Base-by-base conservation (phyloP, 2,888 invertebrate genomes). In the Microplitis manilae region DNA sequence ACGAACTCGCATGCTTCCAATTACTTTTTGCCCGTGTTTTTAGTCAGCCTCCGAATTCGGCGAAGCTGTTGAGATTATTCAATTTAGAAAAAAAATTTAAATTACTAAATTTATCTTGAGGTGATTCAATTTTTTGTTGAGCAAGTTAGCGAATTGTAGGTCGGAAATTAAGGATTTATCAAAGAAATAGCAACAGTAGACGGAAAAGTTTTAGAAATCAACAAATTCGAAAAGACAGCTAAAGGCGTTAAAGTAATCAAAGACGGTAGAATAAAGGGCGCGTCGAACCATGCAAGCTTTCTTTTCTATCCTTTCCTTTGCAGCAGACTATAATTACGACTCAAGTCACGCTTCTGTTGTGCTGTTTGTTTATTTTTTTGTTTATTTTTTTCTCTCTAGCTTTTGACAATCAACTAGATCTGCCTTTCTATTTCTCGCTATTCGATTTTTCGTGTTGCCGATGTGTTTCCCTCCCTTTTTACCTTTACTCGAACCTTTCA, bases 201-300 rank as follows among this genome's bases (percentile, higher is more conserved):
- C 50, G 13, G 50, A 13, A 50, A 50, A 50, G 4, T 50, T 50
- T 50, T 13, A 50, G 50, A 50, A 50, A 50, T 50, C 50, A 50
- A 50, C 50, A 50, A 50, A 50, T 50, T 50, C 50, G 50, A 7
- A 50, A 8, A 50, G 50, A 50, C 50, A 13, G 50, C 50, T 50
- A 50, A 50, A 50, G 50, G 50, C 50, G 50, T 50, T 20, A 62
- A 62, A 62, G 62, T 20, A 17, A 62, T 62, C 15, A 17, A 62
- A 62, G 20, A 62, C 20, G 62, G 15, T 5, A 20, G 20, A 62
- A 62, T 62, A 62, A 62, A 62, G n/a, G 62, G 20, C 6, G n/a
- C 62, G 15, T 62, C 62, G 62, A 15, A 6, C 15, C 20, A 20
- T 20, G 15, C 62, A 62, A n/a, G 20, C 30, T 15, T 62, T 7